Evolutionary conservation across 64 coral and sea anemone species (phyloP).

Genomic region (Porites lutea): DNA sequence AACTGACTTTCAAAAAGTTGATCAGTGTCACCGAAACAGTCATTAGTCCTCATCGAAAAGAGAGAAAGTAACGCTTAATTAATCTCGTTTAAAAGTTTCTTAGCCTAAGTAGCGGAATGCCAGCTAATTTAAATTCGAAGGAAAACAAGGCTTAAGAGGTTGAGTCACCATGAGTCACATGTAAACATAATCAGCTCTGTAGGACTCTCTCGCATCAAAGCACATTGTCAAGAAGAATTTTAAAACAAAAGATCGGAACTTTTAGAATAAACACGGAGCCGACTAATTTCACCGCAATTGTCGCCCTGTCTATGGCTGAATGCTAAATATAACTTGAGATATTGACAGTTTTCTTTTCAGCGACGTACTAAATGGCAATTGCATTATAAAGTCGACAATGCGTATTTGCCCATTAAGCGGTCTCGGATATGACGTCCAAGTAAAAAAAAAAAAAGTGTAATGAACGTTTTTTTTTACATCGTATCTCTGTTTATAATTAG

Average conservation of each 20-base stretch:
- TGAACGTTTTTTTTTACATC: no score
- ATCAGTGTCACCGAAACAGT: neutral
- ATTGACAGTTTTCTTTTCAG: neutral
- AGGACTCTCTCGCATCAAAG: constrained; percentile 10
- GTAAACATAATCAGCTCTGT: constrained; percentile 21
- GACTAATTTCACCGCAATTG: constrained; percentile 15
- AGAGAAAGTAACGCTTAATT: neutral
- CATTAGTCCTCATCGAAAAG: neutral
- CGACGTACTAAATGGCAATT: neutral
- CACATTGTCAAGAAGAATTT: neutral
- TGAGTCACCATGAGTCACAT: no score
- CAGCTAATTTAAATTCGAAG: constrained; percentile 19
- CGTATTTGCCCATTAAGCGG: neutral
- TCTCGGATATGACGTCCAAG: no score
- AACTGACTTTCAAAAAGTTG: neutral
- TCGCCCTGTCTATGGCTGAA: neutral
- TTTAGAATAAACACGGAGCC: neutral
- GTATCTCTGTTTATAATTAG: no score
- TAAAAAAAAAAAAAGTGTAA: no score
- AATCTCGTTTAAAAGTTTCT: neutral
- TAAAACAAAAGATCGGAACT: constrained; percentile 23
- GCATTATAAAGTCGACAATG: neutral
- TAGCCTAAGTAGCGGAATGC: neutral
- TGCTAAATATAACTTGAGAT: neutral
- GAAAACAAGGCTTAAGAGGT: neutral